These are phyloP conservation scores for Nothoprocta perdicaria DNA, from an alignment of 2,113 vertebrate genomes.

Conservation along the genomic window DNA sequence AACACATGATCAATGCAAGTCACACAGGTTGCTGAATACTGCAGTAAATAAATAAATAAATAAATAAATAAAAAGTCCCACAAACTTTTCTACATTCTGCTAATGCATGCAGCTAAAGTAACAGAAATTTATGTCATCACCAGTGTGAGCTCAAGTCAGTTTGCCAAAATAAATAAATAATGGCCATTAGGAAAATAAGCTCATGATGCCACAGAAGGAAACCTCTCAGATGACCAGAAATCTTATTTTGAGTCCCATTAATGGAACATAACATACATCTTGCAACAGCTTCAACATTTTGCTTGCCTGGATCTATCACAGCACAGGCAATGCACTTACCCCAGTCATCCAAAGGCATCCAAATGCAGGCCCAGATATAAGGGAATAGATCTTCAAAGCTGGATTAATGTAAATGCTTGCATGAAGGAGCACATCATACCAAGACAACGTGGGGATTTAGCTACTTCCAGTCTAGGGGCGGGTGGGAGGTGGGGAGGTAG, in stretches of 20 bases:
- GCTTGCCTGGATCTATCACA: neutral
- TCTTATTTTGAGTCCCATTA: neutral
- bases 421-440: neutral
- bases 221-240: neutral
- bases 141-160: neutral
- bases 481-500: neutral
- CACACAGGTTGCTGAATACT: neutral
- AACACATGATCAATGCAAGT: neutral
- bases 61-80: neutral
- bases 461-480: neutral
- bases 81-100: neutral
- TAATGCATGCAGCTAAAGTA: neutral
- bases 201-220: neutral
- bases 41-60: neutral
- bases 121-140: neutral
- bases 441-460: neutral
- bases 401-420: neutral
- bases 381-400: neutral
- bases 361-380: neutral
- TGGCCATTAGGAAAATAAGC: neutral
- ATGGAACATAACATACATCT: neutral
- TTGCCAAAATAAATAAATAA: slow-evolving; percentile 27
- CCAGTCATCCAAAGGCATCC: neutral
- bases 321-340: neutral
- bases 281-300: neutral